Conservation (phyloP, 2,888 invertebrate species). For the Strigamia transsilvanica region DNA sequence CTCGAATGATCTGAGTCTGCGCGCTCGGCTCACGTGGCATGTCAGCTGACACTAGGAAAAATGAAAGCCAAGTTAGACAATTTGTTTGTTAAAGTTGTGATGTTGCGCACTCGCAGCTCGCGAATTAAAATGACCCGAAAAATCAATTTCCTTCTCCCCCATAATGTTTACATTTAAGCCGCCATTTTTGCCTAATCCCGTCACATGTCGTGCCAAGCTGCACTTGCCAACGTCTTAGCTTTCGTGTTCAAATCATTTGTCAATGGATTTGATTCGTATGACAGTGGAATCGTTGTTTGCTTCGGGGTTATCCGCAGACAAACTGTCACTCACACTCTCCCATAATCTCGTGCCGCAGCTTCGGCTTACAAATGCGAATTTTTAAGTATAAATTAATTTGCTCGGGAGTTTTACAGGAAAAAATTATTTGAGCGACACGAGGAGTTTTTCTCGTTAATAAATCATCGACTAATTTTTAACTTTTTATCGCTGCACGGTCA, state of each 20-base stretch:
- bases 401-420: background rate
- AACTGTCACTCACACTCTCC: background rate
- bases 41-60: background rate
- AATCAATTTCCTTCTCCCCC: background rate
- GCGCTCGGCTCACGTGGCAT: background rate
- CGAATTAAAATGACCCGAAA: too few relatives aligned
- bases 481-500: background rate
- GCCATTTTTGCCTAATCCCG: background rate
- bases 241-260: background rate
- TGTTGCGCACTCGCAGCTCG: too few relatives aligned
- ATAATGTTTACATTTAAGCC: background rate
- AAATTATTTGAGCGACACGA: background rate
- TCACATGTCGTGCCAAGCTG: background rate
- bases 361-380: background rate
- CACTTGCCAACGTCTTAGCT: background rate
- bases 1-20: background rate
- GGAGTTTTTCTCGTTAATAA: background rate
- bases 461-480: background rate
- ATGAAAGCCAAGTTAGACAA: background rate
- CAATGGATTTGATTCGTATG: background rate
- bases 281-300: constrained; percentile 3
- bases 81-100: background rate
- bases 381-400: background rate
- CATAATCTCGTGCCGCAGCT: background rate
- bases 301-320: constrained; percentile 1